A percentile compares a stretch with the other conserved stretches of the same genome.
These are phyloP conservation scores for Thymallus thymallus DNA, from an alignment of 2,113 vertebrate species.

Conservation along the genomic window DNA sequence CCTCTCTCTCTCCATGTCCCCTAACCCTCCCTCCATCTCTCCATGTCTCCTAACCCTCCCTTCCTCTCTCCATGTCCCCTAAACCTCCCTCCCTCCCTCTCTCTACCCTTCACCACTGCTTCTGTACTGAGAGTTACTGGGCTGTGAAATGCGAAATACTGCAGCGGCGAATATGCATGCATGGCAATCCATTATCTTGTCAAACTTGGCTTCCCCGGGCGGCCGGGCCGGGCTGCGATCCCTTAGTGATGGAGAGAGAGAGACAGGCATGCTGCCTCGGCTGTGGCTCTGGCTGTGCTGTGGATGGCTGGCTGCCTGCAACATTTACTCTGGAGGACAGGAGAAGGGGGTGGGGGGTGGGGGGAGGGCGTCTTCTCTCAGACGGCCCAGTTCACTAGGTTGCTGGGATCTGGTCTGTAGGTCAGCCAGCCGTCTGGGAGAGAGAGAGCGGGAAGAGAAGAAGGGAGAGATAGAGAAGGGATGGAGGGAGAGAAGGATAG, in stretches of 20 bases:
- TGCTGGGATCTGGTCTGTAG: conserved; percentile 19
- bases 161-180: conserved; percentile 57
- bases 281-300: not conserved
- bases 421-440: conserved; percentile 8
- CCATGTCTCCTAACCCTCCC: no score
- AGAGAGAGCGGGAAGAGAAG: not conserved
- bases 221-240: conserved; percentile 44
- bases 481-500: not conserved
- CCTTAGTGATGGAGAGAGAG: conserved; percentile 8
- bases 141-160: conserved; percentile 75
- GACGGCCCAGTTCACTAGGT: conserved; percentile 21
- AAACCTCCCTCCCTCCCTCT: not conserved
- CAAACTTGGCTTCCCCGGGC: conserved; percentile 63
- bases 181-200: conserved; percentile 75
- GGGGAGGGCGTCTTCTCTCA: conserved; percentile 7
- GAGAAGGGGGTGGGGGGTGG: conserved; percentile 1
- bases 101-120: not conserved
- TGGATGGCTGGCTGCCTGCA: conserved; percentile 15
- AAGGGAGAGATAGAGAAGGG: not conserved
- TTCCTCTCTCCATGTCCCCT: not conserved
- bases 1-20: no score
- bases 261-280: not conserved
- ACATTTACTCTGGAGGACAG: not conserved
- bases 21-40: no score
- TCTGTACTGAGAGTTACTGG: conserved; percentile 59